These are phyloP conservation scores for Solenopsis invicta DNA, from an alignment of 1,140 invertebrate genomes.

Conservation along the genomic window DNA sequence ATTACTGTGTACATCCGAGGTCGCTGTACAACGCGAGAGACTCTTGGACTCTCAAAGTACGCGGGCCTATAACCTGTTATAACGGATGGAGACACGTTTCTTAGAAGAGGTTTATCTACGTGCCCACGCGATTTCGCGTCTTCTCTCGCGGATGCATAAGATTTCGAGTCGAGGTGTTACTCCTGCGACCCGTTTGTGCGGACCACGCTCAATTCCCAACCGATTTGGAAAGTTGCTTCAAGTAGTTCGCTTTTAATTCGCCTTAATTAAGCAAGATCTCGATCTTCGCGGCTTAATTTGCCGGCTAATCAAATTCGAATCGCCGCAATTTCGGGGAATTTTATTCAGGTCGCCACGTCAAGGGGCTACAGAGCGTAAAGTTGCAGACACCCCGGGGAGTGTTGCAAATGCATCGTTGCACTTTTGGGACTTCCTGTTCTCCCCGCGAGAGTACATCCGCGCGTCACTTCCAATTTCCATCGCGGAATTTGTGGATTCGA, in stretches of 20 bases:
- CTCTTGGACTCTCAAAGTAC: neutral
- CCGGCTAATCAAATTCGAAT: neutral
- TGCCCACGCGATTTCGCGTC: slow-evolving; percentile 40
- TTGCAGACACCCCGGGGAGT: neutral
- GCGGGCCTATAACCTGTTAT: slow-evolving; percentile 64
- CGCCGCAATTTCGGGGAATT: neutral
- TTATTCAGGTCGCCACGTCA: slow-evolving; percentile 2
- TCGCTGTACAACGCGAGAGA: neutral
- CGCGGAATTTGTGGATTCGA: slow-evolving; percentile 7
- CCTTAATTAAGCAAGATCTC: neutral
- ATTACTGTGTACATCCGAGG: slow-evolving; percentile 29
- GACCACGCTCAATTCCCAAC: neutral
- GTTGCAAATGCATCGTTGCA: slow-evolving; percentile 13
- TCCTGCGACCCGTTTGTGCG: neutral
- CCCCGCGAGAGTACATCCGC: neutral
- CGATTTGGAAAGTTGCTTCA: neutral
- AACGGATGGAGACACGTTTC: slow-evolving; percentile 67
- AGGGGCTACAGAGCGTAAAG: neutral
- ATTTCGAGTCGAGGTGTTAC: neutral
- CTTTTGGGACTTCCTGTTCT: slow-evolving; percentile 34
- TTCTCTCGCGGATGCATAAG: neutral
- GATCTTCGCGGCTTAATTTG: neutral
- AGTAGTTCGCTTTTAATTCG: neutral
- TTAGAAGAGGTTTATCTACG: slow-evolving; percentile 45
- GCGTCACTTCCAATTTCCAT: slow-evolving; percentile 20